Base-by-base conservation (phyloP, 2,888 invertebrate genomes). In the Lasioglossum calceatum region DNA sequence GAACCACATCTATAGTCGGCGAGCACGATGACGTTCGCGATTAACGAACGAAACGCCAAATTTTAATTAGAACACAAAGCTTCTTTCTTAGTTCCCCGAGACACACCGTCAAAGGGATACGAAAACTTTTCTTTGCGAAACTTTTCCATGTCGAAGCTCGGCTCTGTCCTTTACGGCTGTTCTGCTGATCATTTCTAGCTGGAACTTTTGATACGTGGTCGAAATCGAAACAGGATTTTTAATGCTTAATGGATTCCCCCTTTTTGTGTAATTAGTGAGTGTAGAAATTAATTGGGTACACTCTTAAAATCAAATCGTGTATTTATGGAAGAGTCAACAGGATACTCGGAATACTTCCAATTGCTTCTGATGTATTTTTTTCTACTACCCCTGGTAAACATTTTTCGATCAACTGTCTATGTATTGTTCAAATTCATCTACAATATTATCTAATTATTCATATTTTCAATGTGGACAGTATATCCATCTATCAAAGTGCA, bases 31-130 rank as follows among this genome's bases (percentile, higher is more conserved):
- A 71, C 39, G n/a, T 42, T 42, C 42, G 1, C 71, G 42, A 42
- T n/a, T 12, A 42, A 71, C n/a, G 71, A n/a, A 23, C 39, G 14
- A 14, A n/a, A 71, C 71, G 36, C 12, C n/a, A 42, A 71, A 71
- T 71, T 71, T 71, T 71, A 71, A 71, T 71, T 71, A 71, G 71
- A 42, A 42, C 71, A 42, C 42, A 42, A 71, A n/a, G 71, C 71
- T 42, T 42, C 23, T 42, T 71, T n/a, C 71, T 12, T 70, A 39
- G 19, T 70, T 70, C 4, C 4, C n/a, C 2, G 39, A 23, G 71
- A n/a, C n/a, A n/a, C n/a, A 23, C n/a, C 39, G 42, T 42, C 71
- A 42, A 71, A 71, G 71, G n/a, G 42, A 71, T 42, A n/a, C 42
- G n/a, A 14, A 8, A 71, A 71, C 71, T 71, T 71, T n/a, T 42